phyloP scores from a whole-genome alignment of 2,888 invertebrate species.

The Himalopsyche tibetana region DNA sequence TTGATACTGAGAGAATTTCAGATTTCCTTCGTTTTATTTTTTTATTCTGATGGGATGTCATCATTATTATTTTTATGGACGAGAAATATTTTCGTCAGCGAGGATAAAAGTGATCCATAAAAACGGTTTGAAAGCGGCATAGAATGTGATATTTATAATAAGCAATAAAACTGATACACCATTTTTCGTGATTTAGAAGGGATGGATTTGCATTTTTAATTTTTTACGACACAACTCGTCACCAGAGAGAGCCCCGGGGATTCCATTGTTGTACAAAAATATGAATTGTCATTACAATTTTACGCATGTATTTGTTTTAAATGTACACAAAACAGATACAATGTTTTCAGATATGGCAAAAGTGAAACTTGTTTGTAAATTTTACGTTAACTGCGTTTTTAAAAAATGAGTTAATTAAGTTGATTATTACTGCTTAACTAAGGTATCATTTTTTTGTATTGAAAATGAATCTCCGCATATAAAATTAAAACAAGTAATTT shows the following conservation, averaged over 20 bases:
- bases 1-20: neutral
- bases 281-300: too few relatives aligned
- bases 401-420: too few relatives aligned
- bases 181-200: constrained; percentile 20
- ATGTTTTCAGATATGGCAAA: too few relatives aligned
- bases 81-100: constrained; percentile 9
- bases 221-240: neutral
- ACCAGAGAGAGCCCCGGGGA: neutral
- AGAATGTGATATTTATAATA: constrained; percentile 27
- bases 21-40: neutral
- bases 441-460: too few relatives aligned
- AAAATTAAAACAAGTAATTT: too few relatives aligned
- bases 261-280: too few relatives aligned
- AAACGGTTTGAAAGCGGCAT: neutral
- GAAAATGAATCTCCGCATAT: too few relatives aligned
- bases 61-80: constrained; percentile 23
- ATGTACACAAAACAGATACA: too few relatives aligned
- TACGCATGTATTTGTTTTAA: too few relatives aligned
- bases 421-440: too few relatives aligned
- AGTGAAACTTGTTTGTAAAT: too few relatives aligned
- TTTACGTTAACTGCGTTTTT: too few relatives aligned
- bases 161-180: constrained; percentile 2
- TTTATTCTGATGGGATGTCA: constrained; percentile 17
- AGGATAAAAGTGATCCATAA: constrained; percentile 10
- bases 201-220: neutral